These are phyloP conservation scores for Parthenolecanium corni DNA, from an alignment of 2,888 invertebrate species.

Conservation along the genomic window DNA sequence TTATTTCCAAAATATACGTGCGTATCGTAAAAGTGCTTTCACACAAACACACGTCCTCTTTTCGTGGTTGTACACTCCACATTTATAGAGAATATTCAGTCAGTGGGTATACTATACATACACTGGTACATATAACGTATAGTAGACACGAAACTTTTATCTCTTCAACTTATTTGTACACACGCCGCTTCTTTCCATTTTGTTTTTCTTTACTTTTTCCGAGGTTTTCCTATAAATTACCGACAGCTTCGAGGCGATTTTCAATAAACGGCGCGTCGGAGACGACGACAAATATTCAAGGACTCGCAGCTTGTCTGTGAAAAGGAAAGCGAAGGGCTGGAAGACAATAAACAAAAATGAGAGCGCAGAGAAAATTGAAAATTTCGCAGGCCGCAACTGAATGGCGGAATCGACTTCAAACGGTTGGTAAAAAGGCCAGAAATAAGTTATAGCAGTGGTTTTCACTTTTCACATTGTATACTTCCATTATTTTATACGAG, in stretches of 20 bases:
- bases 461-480: no score
- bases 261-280: constrained; percentile 8
- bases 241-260: constrained; percentile 18
- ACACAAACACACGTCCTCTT: not conserved
- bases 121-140: constrained; percentile 1
- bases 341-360: not conserved
- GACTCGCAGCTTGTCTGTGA: not conserved
- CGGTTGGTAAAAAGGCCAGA: no score
- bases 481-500: no score
- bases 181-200: constrained; percentile 15
- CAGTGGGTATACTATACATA: not conserved
- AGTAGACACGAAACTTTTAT: constrained; percentile 15
- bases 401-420: no score
- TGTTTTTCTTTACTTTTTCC: constrained; percentile 15
- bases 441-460: no score
- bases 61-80: not conserved
- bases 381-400: no score
- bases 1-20: constrained; percentile 18
- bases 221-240: constrained; percentile 25
- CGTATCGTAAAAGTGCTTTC: not conserved
- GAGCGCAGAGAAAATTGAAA: not conserved
- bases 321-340: not conserved
- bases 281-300: constrained; percentile 2
- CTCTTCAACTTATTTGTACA: constrained; percentile 26
- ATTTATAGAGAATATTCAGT: no score